Evolutionary conservation across 2,797 vertebrate genomes (phyloP).

Genomic region (Sebastes hopkinsi): DNA sequence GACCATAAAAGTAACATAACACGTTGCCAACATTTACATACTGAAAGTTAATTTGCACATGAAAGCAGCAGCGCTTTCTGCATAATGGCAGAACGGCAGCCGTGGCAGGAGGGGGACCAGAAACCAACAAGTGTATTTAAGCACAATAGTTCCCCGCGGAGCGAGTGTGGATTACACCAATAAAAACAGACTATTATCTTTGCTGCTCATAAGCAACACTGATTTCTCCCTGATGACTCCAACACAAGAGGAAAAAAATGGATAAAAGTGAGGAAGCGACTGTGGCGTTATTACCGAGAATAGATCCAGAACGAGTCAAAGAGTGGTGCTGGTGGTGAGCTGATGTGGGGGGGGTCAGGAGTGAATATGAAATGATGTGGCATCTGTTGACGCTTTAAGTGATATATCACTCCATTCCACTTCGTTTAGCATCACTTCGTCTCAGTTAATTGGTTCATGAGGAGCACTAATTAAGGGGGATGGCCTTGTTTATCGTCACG

Average conservation of each 20-base stretch:
- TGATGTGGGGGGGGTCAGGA: conserved; percentile 16
- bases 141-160: conserved; percentile 28
- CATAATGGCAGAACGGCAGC: conserved; percentile 17
- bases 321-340: background rate
- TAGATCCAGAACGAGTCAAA: background rate
- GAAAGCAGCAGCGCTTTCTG: conserved; percentile 14
- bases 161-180: conserved; percentile 46
- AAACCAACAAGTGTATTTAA: conserved; percentile 53
- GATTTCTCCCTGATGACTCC: conserved; percentile 34
- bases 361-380: conserved; percentile 49
- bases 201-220: conserved; percentile 21
- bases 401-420: conserved; percentile 77
- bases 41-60: conserved; percentile 32
- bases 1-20: background rate
- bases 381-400: conserved; percentile 74
- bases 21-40: background rate
- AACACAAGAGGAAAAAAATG: background rate
- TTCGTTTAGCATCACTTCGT: conserved; percentile 74
- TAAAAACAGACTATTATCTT: conserved; percentile 52
- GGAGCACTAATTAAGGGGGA: conserved; percentile 82
- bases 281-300: background rate
- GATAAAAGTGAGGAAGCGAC: background rate
- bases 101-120: background rate
- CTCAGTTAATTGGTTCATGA: conserved; percentile 80
- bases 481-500: conserved; percentile 76